A percentile compares a stretch with the other conserved stretches of the same genome.
These are phyloP conservation scores for Thymelicus acteon DNA, from an alignment of 2,888 invertebrate species.

Conservation along the genomic window DNA sequence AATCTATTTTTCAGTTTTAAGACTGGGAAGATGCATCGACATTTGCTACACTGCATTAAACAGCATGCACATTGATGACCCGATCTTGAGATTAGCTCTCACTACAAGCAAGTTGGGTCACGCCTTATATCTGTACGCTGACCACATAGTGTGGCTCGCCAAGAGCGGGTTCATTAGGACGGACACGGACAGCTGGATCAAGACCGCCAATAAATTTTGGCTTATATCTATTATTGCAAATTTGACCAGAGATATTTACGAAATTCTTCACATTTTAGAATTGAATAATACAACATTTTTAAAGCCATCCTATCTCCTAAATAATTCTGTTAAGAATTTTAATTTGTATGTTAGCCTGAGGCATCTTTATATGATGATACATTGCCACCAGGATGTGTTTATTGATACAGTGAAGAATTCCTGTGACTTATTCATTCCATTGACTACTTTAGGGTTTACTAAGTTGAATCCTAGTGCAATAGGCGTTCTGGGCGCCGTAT, in stretches of 20 bases:
- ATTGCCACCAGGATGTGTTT: conserved; percentile 86
- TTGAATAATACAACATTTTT: conserved; percentile 67
- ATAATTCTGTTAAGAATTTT: conserved; percentile 57
- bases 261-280: conserved; percentile 88
- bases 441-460: conserved; percentile 91
- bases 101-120: conserved; percentile 92
- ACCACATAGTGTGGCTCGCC: conserved; percentile 94
- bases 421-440: conserved; percentile 94
- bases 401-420: conserved; percentile 94
- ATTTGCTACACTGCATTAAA: conserved; percentile 90
- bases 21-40: conserved; percentile 94
- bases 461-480: conserved; percentile 91
- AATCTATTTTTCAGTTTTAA: conserved; percentile 87
- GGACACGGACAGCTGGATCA: conserved; percentile 91
- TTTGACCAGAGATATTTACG: conserved; percentile 93
- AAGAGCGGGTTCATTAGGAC: conserved; percentile 88
- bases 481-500: conserved; percentile 91
- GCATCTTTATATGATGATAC: conserved; percentile 61
- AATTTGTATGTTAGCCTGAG: conserved; percentile 58
- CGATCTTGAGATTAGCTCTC: conserved; percentile 88
- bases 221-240: conserved; percentile 92
- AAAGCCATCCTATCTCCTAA: conserved; percentile 70
- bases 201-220: conserved; percentile 92
- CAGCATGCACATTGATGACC: conserved; percentile 89
- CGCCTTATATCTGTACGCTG: conserved; percentile 91